phyloP scores from a whole-genome alignment of 2,113 vertebrate genomes.

The Bufo bufo region DNA sequence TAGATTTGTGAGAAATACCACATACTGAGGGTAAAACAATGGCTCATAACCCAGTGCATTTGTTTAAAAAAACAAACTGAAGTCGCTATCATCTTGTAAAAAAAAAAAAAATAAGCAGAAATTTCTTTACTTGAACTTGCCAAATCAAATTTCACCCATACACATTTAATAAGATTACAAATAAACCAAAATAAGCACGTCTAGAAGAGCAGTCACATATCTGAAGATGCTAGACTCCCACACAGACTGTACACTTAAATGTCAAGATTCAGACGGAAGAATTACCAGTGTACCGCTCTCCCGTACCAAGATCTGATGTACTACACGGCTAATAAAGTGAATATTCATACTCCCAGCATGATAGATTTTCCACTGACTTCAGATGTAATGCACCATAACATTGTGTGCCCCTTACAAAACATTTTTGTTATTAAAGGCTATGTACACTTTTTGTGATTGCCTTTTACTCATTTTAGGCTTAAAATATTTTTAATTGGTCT shows the following conservation, averaged over 20 bases:
- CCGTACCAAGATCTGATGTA: neutral
- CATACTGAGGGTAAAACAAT: neutral
- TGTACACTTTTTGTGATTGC: too few species aligned
- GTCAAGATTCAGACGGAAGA: neutral
- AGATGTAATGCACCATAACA: neutral
- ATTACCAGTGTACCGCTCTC: neutral
- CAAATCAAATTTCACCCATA: neutral
- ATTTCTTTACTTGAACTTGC: neutral
- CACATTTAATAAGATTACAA: slow-evolving; percentile 18
- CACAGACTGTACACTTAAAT: slow-evolving; percentile 6
- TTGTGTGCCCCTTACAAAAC: neutral
- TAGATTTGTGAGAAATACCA: neutral
- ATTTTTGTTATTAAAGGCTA: too few species aligned
- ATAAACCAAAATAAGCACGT: neutral
- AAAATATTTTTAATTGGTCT: too few species aligned
- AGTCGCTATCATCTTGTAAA: neutral
- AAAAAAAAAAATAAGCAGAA: neutral
- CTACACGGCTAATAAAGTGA: neutral
- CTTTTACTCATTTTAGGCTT: too few species aligned
- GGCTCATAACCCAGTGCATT: neutral
- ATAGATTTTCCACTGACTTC: neutral
- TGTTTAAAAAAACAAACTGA: neutral
- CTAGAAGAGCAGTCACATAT: slow-evolving; percentile 7
- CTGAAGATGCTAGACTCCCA: neutral
- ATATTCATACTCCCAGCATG: neutral